phyloP scores from a whole-genome alignment of 2,797 vertebrate genomes.

The Gobionotothen gibberifrons region DNA sequence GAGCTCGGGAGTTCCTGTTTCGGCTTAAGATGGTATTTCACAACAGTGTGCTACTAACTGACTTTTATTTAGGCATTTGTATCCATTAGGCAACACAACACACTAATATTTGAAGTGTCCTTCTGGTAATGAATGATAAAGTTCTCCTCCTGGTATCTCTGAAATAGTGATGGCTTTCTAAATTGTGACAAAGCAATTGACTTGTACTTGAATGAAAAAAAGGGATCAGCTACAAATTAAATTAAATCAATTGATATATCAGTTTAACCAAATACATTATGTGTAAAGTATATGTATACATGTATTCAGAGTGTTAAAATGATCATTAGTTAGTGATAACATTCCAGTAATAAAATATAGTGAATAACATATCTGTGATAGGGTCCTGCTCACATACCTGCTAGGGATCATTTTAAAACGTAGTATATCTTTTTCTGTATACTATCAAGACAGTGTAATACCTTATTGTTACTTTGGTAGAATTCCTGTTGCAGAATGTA shows the following conservation, averaged over 20 bases:
- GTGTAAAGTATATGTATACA: neutral
- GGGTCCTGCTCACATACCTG: too few relatives aligned
- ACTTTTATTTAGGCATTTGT: conserved; percentile 15
- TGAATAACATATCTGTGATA: too few relatives aligned
- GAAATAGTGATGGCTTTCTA: neutral
- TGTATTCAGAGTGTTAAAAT: neutral
- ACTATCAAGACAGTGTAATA: neutral
- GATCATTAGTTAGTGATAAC: too few relatives aligned
- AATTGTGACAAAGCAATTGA: neutral
- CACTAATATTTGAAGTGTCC: neutral
- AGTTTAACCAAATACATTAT: too few relatives aligned
- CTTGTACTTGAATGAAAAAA: neutral
- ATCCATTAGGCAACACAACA: conserved; percentile 20
- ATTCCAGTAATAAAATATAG: too few relatives aligned
- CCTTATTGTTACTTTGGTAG: neutral
- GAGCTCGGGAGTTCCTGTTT: conserved; percentile 15
- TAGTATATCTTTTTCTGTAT: neutral
- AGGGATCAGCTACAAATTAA: too few relatives aligned
- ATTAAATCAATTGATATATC: neutral
- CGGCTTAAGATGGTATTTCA: conserved; percentile 9
- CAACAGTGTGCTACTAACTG: conserved; percentile 11
- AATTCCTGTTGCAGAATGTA: neutral
- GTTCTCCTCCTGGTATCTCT: neutral
- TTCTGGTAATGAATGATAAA: neutral
- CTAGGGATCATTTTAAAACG: neutral